Conservation (phyloP, 2,888 invertebrate genomes). For the Caenorhabditis sp. region DNA sequence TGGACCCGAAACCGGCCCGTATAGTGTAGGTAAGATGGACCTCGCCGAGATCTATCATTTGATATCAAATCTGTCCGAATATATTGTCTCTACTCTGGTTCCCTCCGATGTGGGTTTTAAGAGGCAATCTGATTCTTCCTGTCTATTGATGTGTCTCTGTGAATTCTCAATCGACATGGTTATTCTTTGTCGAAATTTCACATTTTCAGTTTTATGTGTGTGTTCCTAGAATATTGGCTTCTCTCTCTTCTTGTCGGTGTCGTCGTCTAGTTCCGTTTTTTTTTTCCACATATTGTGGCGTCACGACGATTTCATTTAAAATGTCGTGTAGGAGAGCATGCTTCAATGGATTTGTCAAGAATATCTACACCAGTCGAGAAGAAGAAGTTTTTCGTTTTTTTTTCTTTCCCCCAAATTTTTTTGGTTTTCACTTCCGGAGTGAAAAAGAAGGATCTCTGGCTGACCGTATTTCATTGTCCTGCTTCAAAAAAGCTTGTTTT, state of each 20-base stretch:
- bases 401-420: no score
- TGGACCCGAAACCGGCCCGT: no score
- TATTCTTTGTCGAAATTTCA: background rate
- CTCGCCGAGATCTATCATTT: no score
- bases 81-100: no score
- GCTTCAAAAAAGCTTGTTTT: no score
- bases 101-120: no score
- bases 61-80: no score
- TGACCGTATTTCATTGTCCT: no score
- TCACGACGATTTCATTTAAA: slow-evolving; percentile 30
- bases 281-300: slow-evolving; percentile 1
- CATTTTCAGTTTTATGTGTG: slow-evolving; percentile 20
- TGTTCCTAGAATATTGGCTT: slow-evolving; percentile 5
- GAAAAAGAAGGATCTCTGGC: background rate
- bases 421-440: slow-evolving; percentile 29
- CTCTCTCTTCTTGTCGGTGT: background rate
- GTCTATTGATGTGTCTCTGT: background rate
- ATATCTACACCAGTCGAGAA: background rate
- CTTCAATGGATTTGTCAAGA: slow-evolving; percentile 38
- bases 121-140: no score
- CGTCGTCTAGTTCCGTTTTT: slow-evolving; percentile 19
- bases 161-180: background rate
- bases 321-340: slow-evolving; percentile 39
- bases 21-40: no score
- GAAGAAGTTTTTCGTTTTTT: slow-evolving; percentile 3